Evolutionary conservation across 1,140 invertebrate genomes (phyloP), one percentile per base, ranked within the genome.

Genomic region (Steinernema khuongi): DNA sequence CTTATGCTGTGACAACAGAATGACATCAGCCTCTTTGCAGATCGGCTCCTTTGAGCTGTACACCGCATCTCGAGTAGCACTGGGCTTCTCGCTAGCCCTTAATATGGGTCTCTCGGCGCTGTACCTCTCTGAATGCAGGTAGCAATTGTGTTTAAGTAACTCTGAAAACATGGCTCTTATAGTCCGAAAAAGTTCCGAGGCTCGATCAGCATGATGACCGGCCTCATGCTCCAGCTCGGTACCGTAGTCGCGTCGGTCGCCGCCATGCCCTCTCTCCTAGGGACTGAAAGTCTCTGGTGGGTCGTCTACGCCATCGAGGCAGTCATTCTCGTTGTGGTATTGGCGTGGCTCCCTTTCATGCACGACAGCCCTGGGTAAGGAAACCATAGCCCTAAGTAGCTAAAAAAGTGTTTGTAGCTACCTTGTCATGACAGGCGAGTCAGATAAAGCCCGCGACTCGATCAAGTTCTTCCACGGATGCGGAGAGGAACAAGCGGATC

Each of bases 161-260:
- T 68, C 19, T 31, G 22, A 31, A 66, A 74, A 33, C 30, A 30
- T 31, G 18, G 33, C 31, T 44, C 69, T 68, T 41, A 74, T 50
- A 83, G 81, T 72, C 81, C 81, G 14, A 82, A 80, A 75, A 22
- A 71, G 75, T 85, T 81, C 33, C 81, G 81, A 22, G 81, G 81
- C 26, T 68, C 71, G 14, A 72, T 81, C 22, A 72, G 74, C 26
- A 81, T 81, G 81, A 83, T 78, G 26, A 85, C 77, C 18, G 81
- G 81, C 26, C 60, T 81, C 19, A 75, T 83, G 43, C 77, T 81
- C 50, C 81, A 81, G 72, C 28, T 85, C 1, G 81, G 81, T 43
- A 81, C 79, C 14, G 76, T 81, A 31, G 33, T 77, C 44, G 81
- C 81, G 18, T 81, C 81, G 7, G 70, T 85, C n/a, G 22, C 82